A percentile compares a stretch with the other conserved stretches of the same genome.
Evolutionary conservation across 2,113 vertebrate species (phyloP).

Genomic region (Dromas ardeola): DNA sequence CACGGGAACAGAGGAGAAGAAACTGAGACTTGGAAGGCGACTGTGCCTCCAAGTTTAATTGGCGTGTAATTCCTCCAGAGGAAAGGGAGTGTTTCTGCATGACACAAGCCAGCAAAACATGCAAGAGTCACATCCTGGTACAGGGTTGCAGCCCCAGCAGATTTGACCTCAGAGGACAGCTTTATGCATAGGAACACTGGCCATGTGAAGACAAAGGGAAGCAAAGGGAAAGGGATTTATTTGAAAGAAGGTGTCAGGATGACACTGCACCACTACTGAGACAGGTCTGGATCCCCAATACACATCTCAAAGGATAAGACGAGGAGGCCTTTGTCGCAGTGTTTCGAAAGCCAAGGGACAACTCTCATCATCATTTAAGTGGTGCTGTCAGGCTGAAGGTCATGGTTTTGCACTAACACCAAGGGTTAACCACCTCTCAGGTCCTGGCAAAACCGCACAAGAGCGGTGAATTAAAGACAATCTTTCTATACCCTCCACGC

Average conservation of each 20-base stretch:
- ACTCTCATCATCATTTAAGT: accelerated
- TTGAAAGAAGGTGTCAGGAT: not conserved
- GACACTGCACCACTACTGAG: not conserved
- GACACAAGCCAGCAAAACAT: slow-evolving; percentile 48
- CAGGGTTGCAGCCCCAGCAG: not conserved
- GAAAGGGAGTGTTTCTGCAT: slow-evolving; percentile 47
- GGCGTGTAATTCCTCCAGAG: not conserved
- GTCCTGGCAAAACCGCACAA: not conserved
- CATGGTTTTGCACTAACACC: not conserved
- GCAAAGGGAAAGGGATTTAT: not conserved
- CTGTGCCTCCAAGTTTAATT: not conserved
- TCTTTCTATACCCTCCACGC: accelerated
- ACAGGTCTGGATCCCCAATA: not conserved
- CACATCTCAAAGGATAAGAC: accelerated
- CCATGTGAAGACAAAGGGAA: not conserved
- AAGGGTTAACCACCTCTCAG: not conserved
- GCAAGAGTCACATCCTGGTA: slow-evolving; percentile 40
- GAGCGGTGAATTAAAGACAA: not conserved
- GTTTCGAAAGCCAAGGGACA: not conserved
- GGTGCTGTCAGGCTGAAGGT: not conserved
- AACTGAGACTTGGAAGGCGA: not conserved
- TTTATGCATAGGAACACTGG: not conserved
- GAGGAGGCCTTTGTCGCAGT: accelerated
- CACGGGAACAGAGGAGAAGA: not conserved
- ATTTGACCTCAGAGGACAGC: not conserved